Evolutionary conservation across 2,113 vertebrate genomes (phyloP), one percentile per base, ranked within the genome.

Genomic region (Furnarius figulus): DNA sequence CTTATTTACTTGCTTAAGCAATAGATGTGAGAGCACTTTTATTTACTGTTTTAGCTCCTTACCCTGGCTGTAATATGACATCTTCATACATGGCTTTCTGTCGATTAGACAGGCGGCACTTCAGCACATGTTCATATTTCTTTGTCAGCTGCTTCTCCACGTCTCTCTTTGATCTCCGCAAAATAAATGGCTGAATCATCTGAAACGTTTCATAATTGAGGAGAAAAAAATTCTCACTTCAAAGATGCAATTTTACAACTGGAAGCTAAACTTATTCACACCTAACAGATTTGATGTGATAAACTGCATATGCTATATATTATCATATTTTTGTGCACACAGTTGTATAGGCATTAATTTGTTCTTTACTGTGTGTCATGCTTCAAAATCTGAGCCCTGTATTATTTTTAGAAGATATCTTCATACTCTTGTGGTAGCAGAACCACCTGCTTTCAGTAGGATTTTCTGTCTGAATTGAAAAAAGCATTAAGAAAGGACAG

Each of bases 91-190:
- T 98, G 73, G 97, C 98, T 96, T 99, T 99, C 88, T 99, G 99
- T 83, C 99, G 97, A 80, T 81, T 97, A 19, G 99, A 99, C n/a
- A 99, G 98, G 15, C 99, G 98, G 67, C 99, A 99, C 90, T 99
- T 99, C 3, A 99, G 97, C 86, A 99, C 99, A 44, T 99, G 99
- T 46, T 99, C 99, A 0, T 99, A 99, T 91, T 99, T 99, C 97
- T 99, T 99, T 17, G 98, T 98, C 44, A 99, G 98, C 96, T 99
- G 99, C 94, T 99, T 99, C 82, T 99, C 99, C n/a, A 99, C 99
- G 0, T 99, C 99, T 65, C 98, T 98, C 96, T 99, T 99, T 50
- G 99, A 99, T 92, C 99, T 99, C 47, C 99, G 97, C 97, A 99
- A 97, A 95, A 99, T 99, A 97, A 99, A 99, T 0, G 99, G 99